phyloP scores from a whole-genome alignment of 1,140 invertebrate genomes.

The Platyscapa corneri region DNA sequence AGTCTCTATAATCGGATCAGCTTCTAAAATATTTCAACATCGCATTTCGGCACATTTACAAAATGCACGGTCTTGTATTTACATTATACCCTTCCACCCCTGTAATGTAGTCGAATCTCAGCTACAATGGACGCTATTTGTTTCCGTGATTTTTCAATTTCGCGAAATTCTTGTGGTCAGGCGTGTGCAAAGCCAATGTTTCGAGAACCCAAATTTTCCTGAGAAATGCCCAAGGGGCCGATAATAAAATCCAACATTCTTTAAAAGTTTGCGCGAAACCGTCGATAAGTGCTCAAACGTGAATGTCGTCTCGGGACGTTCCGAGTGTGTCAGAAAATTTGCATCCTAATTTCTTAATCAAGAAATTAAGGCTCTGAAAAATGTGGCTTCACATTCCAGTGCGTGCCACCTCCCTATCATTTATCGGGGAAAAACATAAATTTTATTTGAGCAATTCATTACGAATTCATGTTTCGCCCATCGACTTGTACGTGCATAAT shows the following conservation, averaged over 20 bases:
- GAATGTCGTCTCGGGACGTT: too few relatives aligned
- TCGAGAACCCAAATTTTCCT: neutral
- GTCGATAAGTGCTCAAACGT: too few relatives aligned
- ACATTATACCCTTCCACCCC: neutral
- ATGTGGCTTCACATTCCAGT: neutral
- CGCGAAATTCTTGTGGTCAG: neutral
- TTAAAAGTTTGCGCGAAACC: neutral
- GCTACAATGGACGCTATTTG: neutral
- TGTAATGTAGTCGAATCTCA: neutral
- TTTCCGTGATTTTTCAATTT: neutral
- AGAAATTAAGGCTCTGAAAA: neutral
- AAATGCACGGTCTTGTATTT: neutral
- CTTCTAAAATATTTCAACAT: neutral
- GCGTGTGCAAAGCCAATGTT: neutral
- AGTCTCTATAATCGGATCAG: neutral
- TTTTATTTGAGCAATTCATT: too few relatives aligned
- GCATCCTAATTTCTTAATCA: constrained; percentile 15
- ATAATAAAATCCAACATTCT: neutral
- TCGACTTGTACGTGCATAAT: too few relatives aligned
- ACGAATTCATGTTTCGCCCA: too few relatives aligned
- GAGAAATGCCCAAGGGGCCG: neutral
- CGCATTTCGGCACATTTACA: neutral
- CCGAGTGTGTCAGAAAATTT: too few relatives aligned
- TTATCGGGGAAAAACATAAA: too few relatives aligned
- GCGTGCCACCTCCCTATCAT: too few relatives aligned